These are phyloP conservation scores for Heterochromis multidens DNA, from an alignment of 2,113 vertebrate genomes.

Conservation along the genomic window DNA sequence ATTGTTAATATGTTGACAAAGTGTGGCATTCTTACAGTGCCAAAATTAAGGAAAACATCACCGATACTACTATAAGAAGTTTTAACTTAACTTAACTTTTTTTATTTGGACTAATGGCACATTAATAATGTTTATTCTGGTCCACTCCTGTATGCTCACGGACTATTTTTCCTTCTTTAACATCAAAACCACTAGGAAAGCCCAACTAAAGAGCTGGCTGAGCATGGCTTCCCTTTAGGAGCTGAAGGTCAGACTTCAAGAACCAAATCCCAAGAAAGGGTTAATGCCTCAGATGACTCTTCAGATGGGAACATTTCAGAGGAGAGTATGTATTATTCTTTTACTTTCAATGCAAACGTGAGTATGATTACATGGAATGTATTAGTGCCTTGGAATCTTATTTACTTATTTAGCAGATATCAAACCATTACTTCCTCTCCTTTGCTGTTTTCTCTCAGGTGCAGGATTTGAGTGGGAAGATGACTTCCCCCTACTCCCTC, in stretches of 20 bases:
- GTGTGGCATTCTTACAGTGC: no score
- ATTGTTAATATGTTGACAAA: no score
- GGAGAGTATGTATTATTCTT: constrained; percentile 76
- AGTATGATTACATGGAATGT: neutral
- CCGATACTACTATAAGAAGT: neutral
- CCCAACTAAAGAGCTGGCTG: constrained; percentile 85
- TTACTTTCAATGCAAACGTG: neutral
- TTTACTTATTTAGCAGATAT: neutral
- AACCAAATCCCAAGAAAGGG: constrained; percentile 53
- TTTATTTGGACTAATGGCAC: neutral
- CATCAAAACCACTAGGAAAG: constrained; percentile 81
- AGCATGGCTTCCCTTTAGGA: constrained; percentile 73
- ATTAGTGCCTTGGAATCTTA: neutral
- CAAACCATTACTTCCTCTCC: neutral
- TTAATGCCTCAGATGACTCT: constrained; percentile 58
- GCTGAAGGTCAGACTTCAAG: constrained; percentile 47
- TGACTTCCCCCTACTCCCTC: constrained; percentile 77
- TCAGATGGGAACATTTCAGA: constrained; percentile 76
- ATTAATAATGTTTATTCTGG: neutral
- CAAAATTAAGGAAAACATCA: no score
- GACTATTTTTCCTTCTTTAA: neutral
- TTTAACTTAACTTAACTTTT: neutral
- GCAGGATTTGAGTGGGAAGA: constrained; percentile 85
- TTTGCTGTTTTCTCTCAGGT: constrained; percentile 63
- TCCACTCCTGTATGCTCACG: neutral